Evolutionary conservation across 2,888 invertebrate species (phyloP), one percentile per base, ranked within the genome.

Genomic region (Nasonia oneida): DNA sequence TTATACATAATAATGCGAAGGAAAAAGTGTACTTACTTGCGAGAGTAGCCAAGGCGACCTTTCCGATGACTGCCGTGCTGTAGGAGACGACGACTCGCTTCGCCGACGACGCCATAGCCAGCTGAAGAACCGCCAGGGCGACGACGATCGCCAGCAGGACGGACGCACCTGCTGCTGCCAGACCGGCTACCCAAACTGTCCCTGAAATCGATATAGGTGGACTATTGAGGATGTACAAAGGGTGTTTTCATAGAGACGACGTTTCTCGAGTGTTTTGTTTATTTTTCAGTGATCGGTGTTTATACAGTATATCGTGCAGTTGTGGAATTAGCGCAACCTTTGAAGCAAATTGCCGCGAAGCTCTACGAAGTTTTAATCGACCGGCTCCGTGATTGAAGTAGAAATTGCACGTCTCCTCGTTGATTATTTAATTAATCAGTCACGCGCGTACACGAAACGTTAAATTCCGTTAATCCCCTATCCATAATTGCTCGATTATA

Each of bases 61-160:
- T 98, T 91, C 96, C 94, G 94, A 97, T 96, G 87, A 98, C 96
- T 80, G 97, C 95, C 88, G 95, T 94, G 88, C 96, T 96, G 94
- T 97, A 98, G 90, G 96, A 96, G 94, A 97, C 94, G 87, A 96
- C 95, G 87, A 98, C 96, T 91, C 96, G 96, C 93, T 97, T 97
- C 92, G 96, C 96, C 79, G 97, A 97, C 81, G 97, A 96, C 91
- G 97, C 96, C 97, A 98, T 97, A 88, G 97, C 97, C 89, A 98
- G 95, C 93, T 98, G 98, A 88, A 98, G 95, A 87, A 98, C 95
- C 80, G 97, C 96, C 87, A 97, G 94, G 86, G 97, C 94, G 93
- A 97, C 97, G 94, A 97, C 97, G 83, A 97, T 94, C 71, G 96
- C 97, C 88, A 98, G 94, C 79, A 96, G 94, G 2, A 96, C 94